Evolutionary conservation across 2,888 invertebrate species (phyloP), one percentile per base, ranked within the genome.

Genomic region (Sepiola atlantica): DNA sequence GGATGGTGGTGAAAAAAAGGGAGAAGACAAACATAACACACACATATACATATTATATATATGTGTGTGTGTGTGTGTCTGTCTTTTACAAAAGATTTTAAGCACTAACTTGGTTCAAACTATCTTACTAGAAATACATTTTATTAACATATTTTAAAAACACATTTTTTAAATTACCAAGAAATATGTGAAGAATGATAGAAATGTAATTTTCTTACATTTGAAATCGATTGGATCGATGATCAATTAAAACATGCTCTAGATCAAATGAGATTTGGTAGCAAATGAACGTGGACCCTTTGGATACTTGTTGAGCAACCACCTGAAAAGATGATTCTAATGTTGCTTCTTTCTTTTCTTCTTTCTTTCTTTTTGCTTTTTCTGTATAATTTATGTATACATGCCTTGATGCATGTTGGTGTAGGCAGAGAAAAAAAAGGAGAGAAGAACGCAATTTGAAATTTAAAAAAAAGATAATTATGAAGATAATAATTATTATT

Each of bases 311-410:
- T 77, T 77, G 77, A 77, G 77, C 32, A 32, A 77, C 14, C 77
- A 77, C 3, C 32, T n/a, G 77, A 77, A 77, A 77, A n/a, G 77
- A 32, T 16, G n/a, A 77, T 77, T 77, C 32, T 32, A 77, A 77
- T 77, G n/a, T 77, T 77, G 45, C 45, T 45, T 45, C 45, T 45
- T 45, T 45, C 8, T 45, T 45, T 8, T 45, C 8, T 8, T 45
- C 45, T 45, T 45, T 45, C 8, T 45, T 45, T 45, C 8, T n/a
- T n/a, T n/a, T n/a, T n/a, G n/a, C n/a, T n/a, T 77, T 77, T n/a
- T n/a, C 77, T n/a, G n/a, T 77, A 77, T 77, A 77, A 77, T 77
- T 77, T 77, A 77, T 77, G 77, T 77, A n/a, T 77, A 77, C 77
- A 77, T 77, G 77, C 77, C 77, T 77, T n/a, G 77, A 77, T 77